phyloP scores from a whole-genome alignment of 2,113 vertebrate species.

The Emydura subglobosa region DNA sequence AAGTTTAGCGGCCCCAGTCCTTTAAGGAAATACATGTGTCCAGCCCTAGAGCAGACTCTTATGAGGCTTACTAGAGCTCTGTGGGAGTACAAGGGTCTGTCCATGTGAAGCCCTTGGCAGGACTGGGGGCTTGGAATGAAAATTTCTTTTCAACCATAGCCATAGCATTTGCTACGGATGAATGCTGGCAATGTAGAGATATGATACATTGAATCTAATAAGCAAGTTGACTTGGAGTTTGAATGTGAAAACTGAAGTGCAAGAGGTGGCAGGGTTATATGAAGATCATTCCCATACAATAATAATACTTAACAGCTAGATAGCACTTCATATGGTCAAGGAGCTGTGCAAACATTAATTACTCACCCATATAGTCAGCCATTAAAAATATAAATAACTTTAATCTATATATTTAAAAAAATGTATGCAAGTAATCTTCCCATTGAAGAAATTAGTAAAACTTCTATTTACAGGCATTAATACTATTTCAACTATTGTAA shows the following conservation, averaged over 20 bases:
- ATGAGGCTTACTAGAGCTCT: background rate
- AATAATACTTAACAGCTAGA: background rate
- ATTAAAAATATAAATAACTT: background rate
- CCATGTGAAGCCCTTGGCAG: background rate
- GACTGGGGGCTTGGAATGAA: no score
- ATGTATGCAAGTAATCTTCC: background rate
- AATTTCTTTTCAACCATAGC: accelerated
- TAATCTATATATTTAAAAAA: background rate
- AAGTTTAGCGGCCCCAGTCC: background rate
- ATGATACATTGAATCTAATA: background rate
- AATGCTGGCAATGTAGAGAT: background rate
- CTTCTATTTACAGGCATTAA: background rate
- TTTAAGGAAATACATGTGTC: background rate
- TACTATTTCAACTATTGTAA: background rate
- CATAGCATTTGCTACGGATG: accelerated
- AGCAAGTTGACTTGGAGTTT: background rate
- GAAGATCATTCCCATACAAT: background rate
- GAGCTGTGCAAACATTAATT: accelerated
- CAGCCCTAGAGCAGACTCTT: accelerated
- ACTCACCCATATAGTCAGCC: background rate
- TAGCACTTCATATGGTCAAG: background rate
- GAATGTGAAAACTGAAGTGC: background rate
- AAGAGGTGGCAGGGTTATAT: background rate
- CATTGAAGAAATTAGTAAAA: background rate
- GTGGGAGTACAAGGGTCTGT: background rate